Percentiles rank a stretch among this genome's conserved stretches.
Conservation (phyloP, 2,888 invertebrate genomes). For the Drosophila diplacantha region DNA sequence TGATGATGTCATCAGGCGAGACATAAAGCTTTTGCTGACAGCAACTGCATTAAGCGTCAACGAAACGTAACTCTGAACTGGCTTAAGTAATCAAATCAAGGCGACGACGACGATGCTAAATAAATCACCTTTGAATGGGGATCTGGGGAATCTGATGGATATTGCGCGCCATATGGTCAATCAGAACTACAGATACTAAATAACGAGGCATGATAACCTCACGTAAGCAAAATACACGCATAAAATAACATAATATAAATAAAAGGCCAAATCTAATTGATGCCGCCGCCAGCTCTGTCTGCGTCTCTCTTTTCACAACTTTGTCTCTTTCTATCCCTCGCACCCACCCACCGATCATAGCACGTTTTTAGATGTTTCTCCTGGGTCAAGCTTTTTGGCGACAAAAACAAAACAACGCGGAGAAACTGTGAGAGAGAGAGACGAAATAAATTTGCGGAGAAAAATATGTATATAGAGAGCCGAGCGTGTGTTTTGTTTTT, state of each 20-base stretch:
- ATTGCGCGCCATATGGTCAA: constrained; percentile 61
- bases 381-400: constrained; percentile 39
- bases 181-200: constrained; percentile 38
- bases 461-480: constrained; percentile 10
- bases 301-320: neutral
- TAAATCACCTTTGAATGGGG: constrained; percentile 47
- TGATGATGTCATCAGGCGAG: constrained; percentile 55
- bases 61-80: constrained; percentile 15
- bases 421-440: neutral
- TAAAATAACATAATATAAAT: constrained; percentile 54
- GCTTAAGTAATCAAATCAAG: constrained; percentile 34
- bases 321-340: neutral
- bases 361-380: constrained; percentile 56
- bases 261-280: constrained; percentile 65
- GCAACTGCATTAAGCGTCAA: constrained; percentile 36
- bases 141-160: constrained; percentile 9
- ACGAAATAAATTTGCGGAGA: constrained; percentile 10
- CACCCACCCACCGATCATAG: constrained; percentile 32
- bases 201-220: constrained; percentile 56
- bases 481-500: constrained; percentile 56
- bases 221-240: constrained; percentile 56
- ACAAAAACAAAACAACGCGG: constrained; percentile 23
- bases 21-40: constrained; percentile 24
- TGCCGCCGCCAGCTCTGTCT: constrained; percentile 39
- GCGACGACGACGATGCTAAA: constrained; percentile 30